Evolutionary conservation across 2,888 invertebrate species (phyloP), one percentile per base, ranked within the genome.

Genomic region (Drosophila fulvimacula): DNA sequence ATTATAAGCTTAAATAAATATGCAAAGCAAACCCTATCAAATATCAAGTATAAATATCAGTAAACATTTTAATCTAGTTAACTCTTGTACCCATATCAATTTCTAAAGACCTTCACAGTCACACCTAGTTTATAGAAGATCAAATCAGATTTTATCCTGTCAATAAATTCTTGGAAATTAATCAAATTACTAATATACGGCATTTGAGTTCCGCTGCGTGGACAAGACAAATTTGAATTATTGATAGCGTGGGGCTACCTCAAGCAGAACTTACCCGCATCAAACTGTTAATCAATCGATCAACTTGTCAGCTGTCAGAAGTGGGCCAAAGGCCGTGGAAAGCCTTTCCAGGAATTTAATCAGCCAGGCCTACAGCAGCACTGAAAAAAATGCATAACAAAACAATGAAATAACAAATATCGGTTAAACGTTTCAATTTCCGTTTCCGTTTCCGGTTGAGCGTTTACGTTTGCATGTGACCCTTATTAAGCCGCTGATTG

Each of bases 381-480:
- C 46, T 17, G 62, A 48, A 48, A 36, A 27, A 65, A 59, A 42
- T 3, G 17, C n/a, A 5, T 17, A 53, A 13, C 17, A 19, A 30
- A 41, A 41, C 38, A 51, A 19, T 17, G 9, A 32, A 49, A 34
- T 51, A 52, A 42, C 34, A 34, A 49, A 64, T 72, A 39, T 27
- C 56, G 13, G 38, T 63, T 76, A 76, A 73, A 66, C 58, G 66
- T 64, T 76, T 79, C 59, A 67, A 68, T 61, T 74, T 60, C 60
- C 65, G 46, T 59, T 55, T 42, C 56, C 44, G 69, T 36, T 66
- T 52, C 62, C 56, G 42, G 42, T 71, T n/a, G 44, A 10, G 24
- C 9, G 44, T 13, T 44, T 24, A 24, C 63, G 53, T 41, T 76
- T 55, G 61, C 69, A 58, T 63, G 64, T 44, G 38, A 34, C 46